Evolutionary conservation across 2,888 invertebrate species (phyloP).

Genomic region (Tridacna crocea): DNA sequence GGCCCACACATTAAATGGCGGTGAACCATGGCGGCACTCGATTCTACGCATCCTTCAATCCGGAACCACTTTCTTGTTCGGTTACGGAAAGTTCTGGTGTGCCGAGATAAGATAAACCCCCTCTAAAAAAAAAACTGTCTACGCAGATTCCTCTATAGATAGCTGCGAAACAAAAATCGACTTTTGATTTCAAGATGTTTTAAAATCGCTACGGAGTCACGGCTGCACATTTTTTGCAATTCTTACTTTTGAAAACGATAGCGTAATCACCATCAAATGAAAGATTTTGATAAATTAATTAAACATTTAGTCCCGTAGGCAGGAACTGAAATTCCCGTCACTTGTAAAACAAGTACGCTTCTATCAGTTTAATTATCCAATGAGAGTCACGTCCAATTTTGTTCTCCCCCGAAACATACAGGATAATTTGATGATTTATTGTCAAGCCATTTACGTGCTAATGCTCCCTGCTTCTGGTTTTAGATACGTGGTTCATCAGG

Average conservation of each 20-base stretch:
- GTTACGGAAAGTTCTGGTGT: slow-evolving; percentile 30
- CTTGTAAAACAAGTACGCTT: not conserved
- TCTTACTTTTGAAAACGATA: not conserved
- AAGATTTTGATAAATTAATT: slow-evolving; percentile 6
- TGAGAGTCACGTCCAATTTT: not conserved
- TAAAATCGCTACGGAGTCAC: not conserved
- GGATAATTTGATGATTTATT: slow-evolving; percentile 13
- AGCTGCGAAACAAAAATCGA: not conserved
- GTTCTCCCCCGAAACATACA: not conserved
- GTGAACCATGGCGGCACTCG: slow-evolving; percentile 24
- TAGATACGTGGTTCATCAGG: not conserved
- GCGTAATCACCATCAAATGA: slow-evolving; percentile 5
- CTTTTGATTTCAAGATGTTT: slow-evolving; percentile 9
- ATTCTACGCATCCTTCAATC: slow-evolving; percentile 21
- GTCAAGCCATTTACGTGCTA: not conserved
- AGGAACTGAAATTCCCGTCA: not conserved
- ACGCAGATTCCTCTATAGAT: slow-evolving; percentile 15
- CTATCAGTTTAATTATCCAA: not conserved
- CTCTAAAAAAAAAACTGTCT: slow-evolving; percentile 1
- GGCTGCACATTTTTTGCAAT: not conserved
- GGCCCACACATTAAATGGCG: slow-evolving; percentile 30
- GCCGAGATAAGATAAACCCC: slow-evolving; percentile 17
- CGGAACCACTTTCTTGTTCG: slow-evolving; percentile 30
- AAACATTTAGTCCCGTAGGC: not conserved
- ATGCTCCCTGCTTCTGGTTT: not conserved